Percentiles rank a stretch among this genome's conserved stretches.
Conservation (phyloP, 2,113 vertebrate species). For the Nerophis ophidion region DNA sequence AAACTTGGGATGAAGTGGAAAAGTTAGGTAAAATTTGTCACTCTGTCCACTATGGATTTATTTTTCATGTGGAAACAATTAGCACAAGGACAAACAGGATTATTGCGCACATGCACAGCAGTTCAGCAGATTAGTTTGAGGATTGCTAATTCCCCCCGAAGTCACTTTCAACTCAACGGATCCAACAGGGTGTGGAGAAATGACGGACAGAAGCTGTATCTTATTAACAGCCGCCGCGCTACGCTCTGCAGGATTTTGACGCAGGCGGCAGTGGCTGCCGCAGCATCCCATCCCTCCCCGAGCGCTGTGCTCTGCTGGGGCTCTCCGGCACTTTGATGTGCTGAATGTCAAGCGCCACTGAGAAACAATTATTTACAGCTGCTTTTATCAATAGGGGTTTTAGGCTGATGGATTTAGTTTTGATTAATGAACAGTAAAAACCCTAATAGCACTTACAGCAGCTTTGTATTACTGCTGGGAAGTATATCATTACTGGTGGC, state of each 20-base stretch:
- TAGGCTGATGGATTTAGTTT: conserved; percentile 40
- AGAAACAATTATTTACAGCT: conserved; percentile 57
- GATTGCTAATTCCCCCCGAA: conserved; percentile 54
- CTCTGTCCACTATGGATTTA: conserved; percentile 44
- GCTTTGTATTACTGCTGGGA: conserved; percentile 32
- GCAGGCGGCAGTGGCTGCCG: conserved; percentile 10
- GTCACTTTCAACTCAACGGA: conserved; percentile 30
- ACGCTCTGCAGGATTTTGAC: conserved; percentile 30
- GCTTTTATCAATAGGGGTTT: conserved; percentile 39
- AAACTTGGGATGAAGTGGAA: conserved; percentile 22
- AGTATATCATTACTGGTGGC: conserved; percentile 25
- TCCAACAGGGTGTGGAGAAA: conserved; percentile 44
- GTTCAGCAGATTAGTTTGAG: conserved; percentile 62
- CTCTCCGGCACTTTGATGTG: conserved; percentile 20
- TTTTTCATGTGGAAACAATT: conserved; percentile 62
- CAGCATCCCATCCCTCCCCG: conserved; percentile 6
- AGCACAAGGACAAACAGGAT: conserved; percentile 67
- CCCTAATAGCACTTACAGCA: conserved; percentile 40
- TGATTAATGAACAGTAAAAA: conserved; percentile 55
- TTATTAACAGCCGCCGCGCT: conserved; percentile 40
- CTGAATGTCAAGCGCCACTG: conserved; percentile 40
- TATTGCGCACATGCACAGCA: conserved; percentile 51
- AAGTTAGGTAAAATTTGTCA: conserved; percentile 45
- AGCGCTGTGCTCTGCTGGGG: conserved; percentile 19
- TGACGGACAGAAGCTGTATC: conserved; percentile 42